Evolutionary conservation across 2,888 invertebrate species (phyloP).

Genomic region (Hoplodrina ambigua): DNA sequence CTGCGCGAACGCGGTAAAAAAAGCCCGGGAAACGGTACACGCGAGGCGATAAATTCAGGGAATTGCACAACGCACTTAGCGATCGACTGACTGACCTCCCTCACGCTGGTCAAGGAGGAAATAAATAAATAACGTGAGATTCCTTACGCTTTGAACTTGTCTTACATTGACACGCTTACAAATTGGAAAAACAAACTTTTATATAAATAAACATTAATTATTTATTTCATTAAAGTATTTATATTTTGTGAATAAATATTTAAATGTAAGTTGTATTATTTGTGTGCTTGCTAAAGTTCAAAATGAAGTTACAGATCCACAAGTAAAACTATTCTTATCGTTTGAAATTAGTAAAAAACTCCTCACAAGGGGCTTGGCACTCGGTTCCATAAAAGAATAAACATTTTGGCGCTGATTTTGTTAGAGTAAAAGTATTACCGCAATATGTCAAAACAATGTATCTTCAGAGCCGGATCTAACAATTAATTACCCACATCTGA

Average conservation of each 20-base stretch:
- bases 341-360: too few relatives aligned
- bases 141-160: conserved; percentile 46
- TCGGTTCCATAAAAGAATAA: background rate
- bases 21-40: conserved; percentile 76
- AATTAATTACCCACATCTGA: conserved; percentile 49
- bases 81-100: conserved; percentile 73
- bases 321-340: too few relatives aligned
- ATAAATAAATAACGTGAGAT: conserved; percentile 59
- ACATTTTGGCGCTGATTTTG: conserved; percentile 4
- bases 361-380: too few relatives aligned
- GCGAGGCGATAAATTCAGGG: conserved; percentile 84
- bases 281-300: too few relatives aligned
- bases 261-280: too few relatives aligned
- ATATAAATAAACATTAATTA: too few relatives aligned
- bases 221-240: too few relatives aligned
- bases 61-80: conserved; percentile 89
- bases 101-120: conserved; percentile 70
- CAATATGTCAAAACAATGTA: conserved; percentile 35
- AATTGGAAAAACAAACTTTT: background rate
- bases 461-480: conserved; percentile 11
- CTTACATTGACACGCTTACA: conserved; percentile 6
- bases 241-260: too few relatives aligned
- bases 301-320: too few relatives aligned
- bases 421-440: background rate
- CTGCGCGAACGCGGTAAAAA: conserved; percentile 85